Base-by-base conservation (phyloP, 2,113 vertebrate genomes). In the Sturnus vulgaris region DNA sequence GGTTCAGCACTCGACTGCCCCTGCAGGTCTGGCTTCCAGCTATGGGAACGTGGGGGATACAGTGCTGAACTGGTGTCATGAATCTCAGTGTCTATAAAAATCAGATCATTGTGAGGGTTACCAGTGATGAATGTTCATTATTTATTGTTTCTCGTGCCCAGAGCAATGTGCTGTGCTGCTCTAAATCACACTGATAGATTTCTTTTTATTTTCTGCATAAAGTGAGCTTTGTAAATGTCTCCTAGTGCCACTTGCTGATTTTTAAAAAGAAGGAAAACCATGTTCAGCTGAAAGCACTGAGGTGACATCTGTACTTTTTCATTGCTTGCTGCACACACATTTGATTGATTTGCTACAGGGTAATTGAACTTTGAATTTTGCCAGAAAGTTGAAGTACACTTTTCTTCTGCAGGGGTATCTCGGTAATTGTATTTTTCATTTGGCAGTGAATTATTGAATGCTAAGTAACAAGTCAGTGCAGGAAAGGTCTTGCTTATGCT, bases 361-460 rank as follows among this genome's bases (percentile, higher is more conserved):
- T 94, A 90, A 89, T 82, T 92, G 91, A 89, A 92, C 91, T 83
- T 66, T 60, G 53, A 91, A 78, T 80, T 93, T 88, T 94, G 66
- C 49, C 70, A 82, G 68, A 82, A 94, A 86, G 63, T 91, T 93
- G 59, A 93, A 64, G 49, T 69, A 25, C 3, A 1, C 57, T 94
- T 91, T 91, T 40, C 46, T 90, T 81, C 60, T 76, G 24, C 7
- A 1, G 28, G 63, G 68, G 22, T 75, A 80, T 85, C 73, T 93
- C 15, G 3, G 59, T 85, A 87, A 94, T 69, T 76, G 33, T 88
- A 27, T 80, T 88, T 90, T 87, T 85, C 70, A 65, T 82, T 87
- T 87, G 73, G 39, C 63, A 65, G 35, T 50, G 40, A 71, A 65
- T 84, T 92, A 78, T 6, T 69, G 70, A 92, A 91, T 79, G 75